Evolutionary conservation across 2,888 invertebrate genomes (phyloP).

Genomic region (Microctonus brassicae): DNA sequence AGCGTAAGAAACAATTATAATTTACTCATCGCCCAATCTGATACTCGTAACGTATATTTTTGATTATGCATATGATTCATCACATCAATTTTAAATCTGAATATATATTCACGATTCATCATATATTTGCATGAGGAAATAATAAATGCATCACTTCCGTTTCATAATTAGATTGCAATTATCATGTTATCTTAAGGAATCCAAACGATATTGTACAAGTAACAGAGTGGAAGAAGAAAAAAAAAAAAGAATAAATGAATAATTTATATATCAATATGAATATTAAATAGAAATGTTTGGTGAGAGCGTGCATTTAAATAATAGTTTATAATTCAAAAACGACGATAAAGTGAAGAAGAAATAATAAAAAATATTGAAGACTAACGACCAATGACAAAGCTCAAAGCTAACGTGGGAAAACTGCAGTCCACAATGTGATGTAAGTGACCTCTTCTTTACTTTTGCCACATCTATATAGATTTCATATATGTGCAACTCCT

Average conservation of each 20-base stretch:
- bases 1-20: neutral
- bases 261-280: no score
- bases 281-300: no score
- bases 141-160: conserved; percentile 43
- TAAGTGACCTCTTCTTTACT: conserved; percentile 45
- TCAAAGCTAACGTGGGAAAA: conserved; percentile 48
- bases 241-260: no score
- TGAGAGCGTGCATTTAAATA: no score
- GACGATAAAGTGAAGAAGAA: no score
- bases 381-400: conserved; percentile 4
- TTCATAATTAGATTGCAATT: conserved; percentile 30
- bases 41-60: no score
- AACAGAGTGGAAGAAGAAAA: neutral
- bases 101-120: conserved; percentile 43
- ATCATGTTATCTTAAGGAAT: neutral
- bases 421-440: conserved; percentile 44
- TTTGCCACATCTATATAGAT: neutral
- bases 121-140: conserved; percentile 18
- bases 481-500: neutral
- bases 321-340: no score
- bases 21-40: neutral
- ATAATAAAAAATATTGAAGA: neutral
- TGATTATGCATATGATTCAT: conserved; percentile 38
- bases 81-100: conserved; percentile 37
- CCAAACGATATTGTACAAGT: neutral